Base-by-base conservation (phyloP, 2,888 invertebrate species). In the Muscina levida region DNA sequence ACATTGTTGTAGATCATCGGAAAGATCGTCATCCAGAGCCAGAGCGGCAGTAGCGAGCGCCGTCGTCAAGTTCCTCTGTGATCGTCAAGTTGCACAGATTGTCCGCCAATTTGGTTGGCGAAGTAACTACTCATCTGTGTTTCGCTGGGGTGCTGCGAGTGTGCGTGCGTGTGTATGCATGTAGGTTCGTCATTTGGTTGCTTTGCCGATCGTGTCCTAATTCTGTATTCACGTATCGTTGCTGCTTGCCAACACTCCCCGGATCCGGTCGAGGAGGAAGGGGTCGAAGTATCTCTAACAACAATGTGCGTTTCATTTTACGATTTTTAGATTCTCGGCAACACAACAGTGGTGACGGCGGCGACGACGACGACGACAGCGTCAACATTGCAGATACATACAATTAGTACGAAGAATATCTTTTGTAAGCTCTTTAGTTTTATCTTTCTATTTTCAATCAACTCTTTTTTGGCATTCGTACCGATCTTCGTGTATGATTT, bases 141-240 rank as follows among this genome's bases (percentile, higher is more conserved):
- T 56, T 19, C 11, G 24, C 37, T 24, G 11, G 19, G 10, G 11
- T 13, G 10, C 15, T 68, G 65, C 51, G 65, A 48, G 39, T 42
- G 15, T 57, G 13, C 31, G 8, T 31, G 31, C 8, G 31, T 31
- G 31, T 31, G 31, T 31, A 31, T 31, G 31, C 8, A 31, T 31
- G 31, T 31, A 31, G 31, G 31, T 31, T 8, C 31, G 31, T 31
- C 31, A 8, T 31, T 31, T 31, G 8, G 31, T 31, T 31, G 31
- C 8, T 51, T 70, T 77, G 66, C 66, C 65, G 72, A 79, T 77
- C 74, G 77, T 81, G 83, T 82, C 83, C 82, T 82, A 82, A 83
- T 83, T 82, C 81, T 83, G 42, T 26, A 53, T 67, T 75, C 72
- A 67, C 59, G 53, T 59, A 53, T 48, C n/a, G 46, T 31, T 31